Base-by-base conservation (phyloP, 2,113 vertebrate species). In the Danionella cerebrum region DNA sequence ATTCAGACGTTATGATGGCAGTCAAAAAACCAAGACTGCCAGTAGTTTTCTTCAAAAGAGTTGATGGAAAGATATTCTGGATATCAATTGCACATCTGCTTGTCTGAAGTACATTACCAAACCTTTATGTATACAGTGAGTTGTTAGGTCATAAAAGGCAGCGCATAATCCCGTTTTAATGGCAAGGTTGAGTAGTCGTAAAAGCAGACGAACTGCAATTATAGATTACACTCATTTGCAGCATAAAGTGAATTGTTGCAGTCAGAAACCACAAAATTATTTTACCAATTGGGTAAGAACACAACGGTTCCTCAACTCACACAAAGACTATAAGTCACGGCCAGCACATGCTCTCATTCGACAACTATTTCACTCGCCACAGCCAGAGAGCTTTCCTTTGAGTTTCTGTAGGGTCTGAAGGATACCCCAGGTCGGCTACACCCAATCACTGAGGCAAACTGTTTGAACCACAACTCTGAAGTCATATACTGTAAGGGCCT, bases 361-460 rank as follows among this genome's bases (percentile, higher is more conserved):
- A 73, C 75, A 87, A 86, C 69, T 80, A 87, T 86, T 85, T 83
- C 82, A 89, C 83, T 82, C 86, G 65, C 77, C 85, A 67, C 84
- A 85, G 79, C 73, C 76, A 85, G 85, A 79, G 80, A 77, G 85
- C 80, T 85, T 86, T 84, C 81, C 82, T 85, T 87, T 82, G 83
- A 83, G 76, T 67, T 65, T 54, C 67, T 58, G 78, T 76, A 78
- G 80, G 84, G 82, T 86, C 83, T 83, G 57, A 51, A 69, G 67
- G 63, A 63, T 65, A 70, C 39, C 27, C 63, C 16, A 39, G 33
- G 24, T 63, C 21, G 27, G 36, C 65, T 76, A 27, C 65, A 72
- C 54, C 70, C 67, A 64, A 58, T 68, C 72, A 73, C 59, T 66
- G 69, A 77, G 76, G 78, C 79, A 79, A 79, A 80, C 73, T 71